phyloP scores from a whole-genome alignment of 1,140 invertebrate genomes.

The Temnothorax curvispinosus region DNA sequence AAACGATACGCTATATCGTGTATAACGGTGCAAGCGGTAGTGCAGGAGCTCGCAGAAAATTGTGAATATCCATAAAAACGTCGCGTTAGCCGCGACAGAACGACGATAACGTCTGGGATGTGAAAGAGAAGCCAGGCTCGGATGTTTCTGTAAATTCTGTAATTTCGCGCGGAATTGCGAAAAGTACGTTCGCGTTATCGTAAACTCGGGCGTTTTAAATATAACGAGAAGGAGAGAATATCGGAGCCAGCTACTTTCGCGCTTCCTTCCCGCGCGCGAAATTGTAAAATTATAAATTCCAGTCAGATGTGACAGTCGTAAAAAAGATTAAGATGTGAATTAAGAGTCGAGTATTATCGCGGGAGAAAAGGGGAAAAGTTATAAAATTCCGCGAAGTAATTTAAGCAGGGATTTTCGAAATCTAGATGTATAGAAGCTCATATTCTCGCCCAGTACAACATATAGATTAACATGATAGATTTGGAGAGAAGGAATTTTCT shows the following conservation, averaged over 20 bases:
- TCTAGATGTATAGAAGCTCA: neutral
- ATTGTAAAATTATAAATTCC: conserved; percentile 32
- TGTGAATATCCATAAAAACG: conserved; percentile 52
- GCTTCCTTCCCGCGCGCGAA: neutral
- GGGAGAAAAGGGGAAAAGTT: neutral
- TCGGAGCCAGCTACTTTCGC: conserved; percentile 2
- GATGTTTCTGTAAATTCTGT: conserved; percentile 45
- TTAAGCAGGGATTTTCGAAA: neutral
- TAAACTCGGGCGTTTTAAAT: conserved; percentile 27
- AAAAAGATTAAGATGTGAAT: conserved; percentile 17
- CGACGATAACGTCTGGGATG: conserved; percentile 28
- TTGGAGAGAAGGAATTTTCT: neutral
- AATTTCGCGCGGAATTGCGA: conserved; percentile 41
- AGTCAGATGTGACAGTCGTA: neutral
- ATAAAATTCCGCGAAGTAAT: neutral
- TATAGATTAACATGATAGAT: neutral
- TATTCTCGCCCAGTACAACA: neutral
- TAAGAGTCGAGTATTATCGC: neutral
- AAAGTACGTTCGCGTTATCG: conserved; percentile 41
- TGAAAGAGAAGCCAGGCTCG: conserved; percentile 1
- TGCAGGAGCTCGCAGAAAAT: conserved; percentile 21
- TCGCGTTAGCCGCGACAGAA: neutral
- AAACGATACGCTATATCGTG: neutral
- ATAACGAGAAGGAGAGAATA: conserved; percentile 7
- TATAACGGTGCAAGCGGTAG: neutral